These are phyloP conservation scores for Pedionomus torquatus DNA, from an alignment of 2,113 vertebrate species.

Conservation along the genomic window DNA sequence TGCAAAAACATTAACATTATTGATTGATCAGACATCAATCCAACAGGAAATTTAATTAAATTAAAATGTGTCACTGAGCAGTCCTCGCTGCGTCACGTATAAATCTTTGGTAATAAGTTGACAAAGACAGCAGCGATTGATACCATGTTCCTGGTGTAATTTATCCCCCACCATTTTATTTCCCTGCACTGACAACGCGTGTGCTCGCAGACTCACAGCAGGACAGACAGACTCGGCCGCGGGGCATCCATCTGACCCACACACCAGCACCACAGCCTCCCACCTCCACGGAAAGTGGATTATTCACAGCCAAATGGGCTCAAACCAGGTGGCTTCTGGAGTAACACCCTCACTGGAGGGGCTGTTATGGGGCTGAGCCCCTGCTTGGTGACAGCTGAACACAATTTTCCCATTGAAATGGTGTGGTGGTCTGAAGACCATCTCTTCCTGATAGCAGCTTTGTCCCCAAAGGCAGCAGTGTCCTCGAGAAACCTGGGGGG, in stretches of 20 bases:
- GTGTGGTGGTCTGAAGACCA: too few relatives aligned
- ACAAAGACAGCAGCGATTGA: slow-evolving; percentile 64
- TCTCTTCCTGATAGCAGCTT: background rate
- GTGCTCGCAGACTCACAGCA: background rate
- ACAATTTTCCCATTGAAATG: background rate
- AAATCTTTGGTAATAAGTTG: slow-evolving; percentile 82
- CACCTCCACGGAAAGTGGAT: background rate
- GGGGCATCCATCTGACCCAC: background rate
- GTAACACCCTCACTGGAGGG: background rate
- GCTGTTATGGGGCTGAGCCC: background rate
- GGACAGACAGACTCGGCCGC: background rate
- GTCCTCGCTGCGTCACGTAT: slow-evolving; percentile 72
- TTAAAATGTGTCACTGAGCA: slow-evolving; percentile 84
- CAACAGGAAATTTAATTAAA: slow-evolving; percentile 87
- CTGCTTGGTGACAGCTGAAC: background rate
- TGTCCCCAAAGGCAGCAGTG: slow-evolving; percentile 11
- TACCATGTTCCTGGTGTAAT: slow-evolving; percentile 6
- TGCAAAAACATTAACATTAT: slow-evolving; percentile 89
- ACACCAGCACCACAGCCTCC: background rate
- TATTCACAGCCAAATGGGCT: slow-evolving; percentile 8
- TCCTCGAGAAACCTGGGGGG: background rate
- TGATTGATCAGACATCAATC: slow-evolving; percentile 87
- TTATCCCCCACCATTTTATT: slow-evolving; percentile 20
- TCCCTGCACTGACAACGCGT: background rate
- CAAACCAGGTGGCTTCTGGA: background rate